Conservation (phyloP, 2,888 invertebrate species). For the Clitarchus hookeri region DNA sequence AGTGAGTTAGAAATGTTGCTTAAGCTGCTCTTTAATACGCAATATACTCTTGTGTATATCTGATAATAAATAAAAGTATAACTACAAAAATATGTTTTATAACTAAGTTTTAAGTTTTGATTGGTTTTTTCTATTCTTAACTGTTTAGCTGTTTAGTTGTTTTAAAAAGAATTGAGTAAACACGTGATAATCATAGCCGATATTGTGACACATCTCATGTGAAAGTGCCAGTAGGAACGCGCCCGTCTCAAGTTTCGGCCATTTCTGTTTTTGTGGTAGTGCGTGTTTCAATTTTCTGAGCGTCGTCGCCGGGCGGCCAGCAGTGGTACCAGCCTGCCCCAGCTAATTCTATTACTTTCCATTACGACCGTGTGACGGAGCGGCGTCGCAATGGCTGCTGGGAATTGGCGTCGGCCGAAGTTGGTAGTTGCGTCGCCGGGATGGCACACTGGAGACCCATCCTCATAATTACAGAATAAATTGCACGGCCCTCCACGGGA, state of each 20-base stretch:
- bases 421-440: conserved; percentile 28
- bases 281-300: conserved; percentile 38
- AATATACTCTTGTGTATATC: too few species aligned
- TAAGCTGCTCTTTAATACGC: too few species aligned
- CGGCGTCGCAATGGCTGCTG: conserved; percentile 6
- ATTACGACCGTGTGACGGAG: conserved; percentile 37
- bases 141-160: neutral
- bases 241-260: neutral
- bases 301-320: conserved; percentile 15
- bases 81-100: too few species aligned
- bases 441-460: conserved; percentile 41
- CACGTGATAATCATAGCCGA: neutral
- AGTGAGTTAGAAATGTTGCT: too few species aligned
- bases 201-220: neutral
- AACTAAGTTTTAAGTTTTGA: too few species aligned
- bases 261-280: neutral
- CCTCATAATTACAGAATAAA: conserved; percentile 42
- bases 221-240: neutral
- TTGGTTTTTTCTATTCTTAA: neutral
- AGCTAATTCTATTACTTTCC: conserved; percentile 45
- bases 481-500: conserved; percentile 38
- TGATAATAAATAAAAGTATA: too few species aligned
- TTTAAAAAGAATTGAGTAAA: neutral
- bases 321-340: conserved; percentile 29
- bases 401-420: conserved; percentile 18